A percentile compares a stretch with the other conserved stretches of the same genome.
Conservation (phyloP, 2,797 vertebrate species). For the Xerus rutilus region DNA sequence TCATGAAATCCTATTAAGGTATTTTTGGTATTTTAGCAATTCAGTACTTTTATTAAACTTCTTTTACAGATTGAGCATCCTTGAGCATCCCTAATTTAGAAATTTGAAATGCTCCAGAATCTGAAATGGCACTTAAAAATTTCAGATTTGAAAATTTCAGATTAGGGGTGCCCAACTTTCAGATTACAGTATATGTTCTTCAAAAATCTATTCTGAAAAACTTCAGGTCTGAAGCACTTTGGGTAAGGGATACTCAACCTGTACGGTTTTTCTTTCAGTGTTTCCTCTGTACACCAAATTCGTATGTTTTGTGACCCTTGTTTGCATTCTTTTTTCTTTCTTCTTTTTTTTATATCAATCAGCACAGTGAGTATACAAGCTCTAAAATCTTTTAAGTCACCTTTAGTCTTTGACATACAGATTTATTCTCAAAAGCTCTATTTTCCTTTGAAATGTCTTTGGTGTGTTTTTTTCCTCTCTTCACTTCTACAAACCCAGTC, state of each 20-base stretch:
- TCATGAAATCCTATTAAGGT: not conserved
- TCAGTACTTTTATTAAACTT: not conserved
- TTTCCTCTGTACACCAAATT: slow-evolving; percentile 33
- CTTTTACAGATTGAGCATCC: not conserved
- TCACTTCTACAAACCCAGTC: not conserved
- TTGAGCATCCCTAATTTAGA: not conserved
- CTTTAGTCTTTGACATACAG: not conserved
- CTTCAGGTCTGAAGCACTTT: not conserved
- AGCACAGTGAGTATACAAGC: not conserved
- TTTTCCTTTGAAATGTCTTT: slow-evolving; percentile 54
- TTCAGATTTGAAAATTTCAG: not conserved
- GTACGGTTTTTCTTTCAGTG: not conserved
- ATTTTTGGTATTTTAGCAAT: not conserved
- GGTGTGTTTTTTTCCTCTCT: not conserved
- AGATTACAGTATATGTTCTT: not conserved
- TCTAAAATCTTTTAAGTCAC: not conserved
- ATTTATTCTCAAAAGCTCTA: slow-evolving; percentile 30
- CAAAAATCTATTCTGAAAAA: not conserved
- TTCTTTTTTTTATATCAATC: not conserved
- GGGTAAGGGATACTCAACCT: not conserved
- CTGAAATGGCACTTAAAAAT: not conserved
- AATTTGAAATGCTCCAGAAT: not conserved
- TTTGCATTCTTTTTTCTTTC: not conserved
- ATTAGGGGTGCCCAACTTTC: not conserved
- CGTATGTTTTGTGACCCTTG: not conserved